These are phyloP conservation scores for Zele albiditarsus DNA, from an alignment of 2,888 invertebrate genomes.

Conservation along the genomic window DNA sequence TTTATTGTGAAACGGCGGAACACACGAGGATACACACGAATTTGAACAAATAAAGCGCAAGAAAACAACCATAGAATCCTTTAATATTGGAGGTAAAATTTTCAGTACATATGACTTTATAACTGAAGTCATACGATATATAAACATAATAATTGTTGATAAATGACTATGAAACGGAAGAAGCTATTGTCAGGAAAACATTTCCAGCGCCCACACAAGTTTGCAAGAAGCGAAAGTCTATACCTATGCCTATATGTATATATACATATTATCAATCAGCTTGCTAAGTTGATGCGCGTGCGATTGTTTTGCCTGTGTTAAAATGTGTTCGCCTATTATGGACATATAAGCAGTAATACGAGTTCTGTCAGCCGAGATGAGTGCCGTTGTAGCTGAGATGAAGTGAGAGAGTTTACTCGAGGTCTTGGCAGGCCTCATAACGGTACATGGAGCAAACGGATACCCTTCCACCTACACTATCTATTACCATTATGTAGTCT, in stretches of 20 bases:
- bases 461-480: slow-evolving; percentile 44
- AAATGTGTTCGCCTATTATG: slow-evolving; percentile 22
- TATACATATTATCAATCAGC: background rate
- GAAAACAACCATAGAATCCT: too few relatives aligned
- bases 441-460: slow-evolving; percentile 60
- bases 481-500: background rate
- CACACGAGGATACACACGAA: too few relatives aligned
- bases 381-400: slow-evolving; percentile 40
- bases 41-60: too few relatives aligned
- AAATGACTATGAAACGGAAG: background rate
- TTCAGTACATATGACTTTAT: too few relatives aligned
- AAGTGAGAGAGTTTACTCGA: slow-evolving; percentile 21
- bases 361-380: slow-evolving; percentile 46
- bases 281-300: background rate
- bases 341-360: slow-evolving; percentile 25
- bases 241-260: background rate
- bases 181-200: background rate
- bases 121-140: background rate
- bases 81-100: too few relatives aligned
- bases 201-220: slow-evolving; percentile 37
- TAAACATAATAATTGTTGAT: background rate
- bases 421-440: slow-evolving; percentile 71
- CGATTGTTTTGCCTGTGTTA: background rate
- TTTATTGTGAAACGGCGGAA: too few relatives aligned
- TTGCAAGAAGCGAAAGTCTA: slow-evolving; percentile 47